Evolutionary conservation across 2,888 invertebrate species (phyloP), one percentile per base, ranked within the genome.

Genomic region (Cecidostiba fungosa): DNA sequence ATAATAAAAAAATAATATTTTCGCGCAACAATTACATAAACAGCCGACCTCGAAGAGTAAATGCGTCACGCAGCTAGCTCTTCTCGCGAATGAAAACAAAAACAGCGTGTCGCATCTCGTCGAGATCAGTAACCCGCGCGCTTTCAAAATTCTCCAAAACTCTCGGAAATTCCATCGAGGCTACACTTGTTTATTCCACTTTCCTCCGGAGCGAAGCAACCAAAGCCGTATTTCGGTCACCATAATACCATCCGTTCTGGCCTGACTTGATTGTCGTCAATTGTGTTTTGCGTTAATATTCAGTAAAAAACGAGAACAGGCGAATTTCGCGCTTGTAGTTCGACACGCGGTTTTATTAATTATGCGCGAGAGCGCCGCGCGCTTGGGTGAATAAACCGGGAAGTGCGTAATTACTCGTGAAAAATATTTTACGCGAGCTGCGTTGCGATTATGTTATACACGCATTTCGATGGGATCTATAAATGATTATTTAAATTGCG

Each of bases 311-410:
- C 19, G 50, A 70, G 47, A 82, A 39, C 23, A 32, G 26, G 39
- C 66, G 19, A 39, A 77, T 62, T 54, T 77, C 54, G 39, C 62
- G 36, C 1, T 12, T 14, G 6, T 39, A 14, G n/a, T n/a, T 5
- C 23, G 43, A 26, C 4, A 29, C 62, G 62, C 66, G 73, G 23
- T 79, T 70, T 79, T 70, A 62, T 62, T 83, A 23, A 66, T 66
- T 29, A 26, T n/a, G n/a, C 29, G 29, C 29, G 4, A 14, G 3
- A 12, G 47, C 50, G 50, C 23, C 36, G 50, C 26, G 66, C 26
- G 79, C 66, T 66, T 26, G 5, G 86, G 83, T 86, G 80, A 83
- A 86, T 50, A 86, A 86, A 83, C 86, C 80, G 50, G 80, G 86
- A 86, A 66, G 66, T 14, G 59, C 23, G 14, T 29, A 66, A 66